Percentiles rank a stretch among this genome's conserved stretches.
Conservation (phyloP, 2,113 vertebrate genomes). For the Tupaia chinensis region DNA sequence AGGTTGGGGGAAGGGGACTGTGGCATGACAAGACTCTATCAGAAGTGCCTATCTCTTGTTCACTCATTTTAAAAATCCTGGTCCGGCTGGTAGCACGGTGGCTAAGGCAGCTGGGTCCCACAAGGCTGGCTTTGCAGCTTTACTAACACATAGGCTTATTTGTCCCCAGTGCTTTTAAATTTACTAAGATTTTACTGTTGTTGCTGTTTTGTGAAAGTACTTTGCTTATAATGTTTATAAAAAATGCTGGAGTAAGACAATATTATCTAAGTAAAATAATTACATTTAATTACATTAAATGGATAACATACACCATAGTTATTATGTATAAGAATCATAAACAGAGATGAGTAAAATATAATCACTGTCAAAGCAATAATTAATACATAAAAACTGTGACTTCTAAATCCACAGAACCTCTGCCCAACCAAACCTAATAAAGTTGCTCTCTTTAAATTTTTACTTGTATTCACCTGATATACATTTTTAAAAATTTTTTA, state of each 20-base stretch:
- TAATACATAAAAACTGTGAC: neutral
- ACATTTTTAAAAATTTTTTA: neutral
- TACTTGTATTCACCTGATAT: neutral
- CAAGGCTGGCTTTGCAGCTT: neutral
- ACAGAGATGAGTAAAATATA: neutral
- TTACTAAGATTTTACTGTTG: neutral
- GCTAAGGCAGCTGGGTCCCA: too few species aligned
- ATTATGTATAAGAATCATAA: neutral
- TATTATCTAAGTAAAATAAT: constrained; percentile 18
- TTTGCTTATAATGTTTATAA: neutral
- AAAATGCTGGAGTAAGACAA: neutral
- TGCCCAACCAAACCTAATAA: neutral
- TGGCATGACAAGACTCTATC: too few species aligned
- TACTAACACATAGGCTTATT: neutral
- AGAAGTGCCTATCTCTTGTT: too few species aligned
- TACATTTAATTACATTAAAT: neutral
- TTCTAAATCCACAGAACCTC: neutral
- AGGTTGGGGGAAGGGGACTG: too few species aligned
- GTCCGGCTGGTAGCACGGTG: too few species aligned
- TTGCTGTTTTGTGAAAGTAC: neutral
- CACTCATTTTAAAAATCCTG: too few species aligned
- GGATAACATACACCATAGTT: neutral
- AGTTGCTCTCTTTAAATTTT: neutral
- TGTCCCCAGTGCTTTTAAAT: neutral
- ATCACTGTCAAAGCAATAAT: neutral